Percentiles rank a stretch among this genome's conserved stretches.
Conservation (phyloP, 2,113 vertebrate species). For the Scomber colias region DNA sequence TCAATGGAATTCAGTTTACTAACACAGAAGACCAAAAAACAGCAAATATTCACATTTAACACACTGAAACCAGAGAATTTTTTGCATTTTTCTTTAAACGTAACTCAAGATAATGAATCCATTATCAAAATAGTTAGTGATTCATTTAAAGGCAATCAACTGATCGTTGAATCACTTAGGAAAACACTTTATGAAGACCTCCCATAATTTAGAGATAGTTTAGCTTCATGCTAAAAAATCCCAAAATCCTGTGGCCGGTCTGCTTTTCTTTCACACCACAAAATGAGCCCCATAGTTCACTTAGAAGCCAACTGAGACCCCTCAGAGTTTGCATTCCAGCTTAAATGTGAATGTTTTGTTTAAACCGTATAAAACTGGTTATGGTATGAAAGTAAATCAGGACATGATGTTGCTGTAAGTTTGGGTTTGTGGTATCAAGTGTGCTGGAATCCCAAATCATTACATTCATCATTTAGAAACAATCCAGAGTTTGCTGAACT, state of each 20-base stretch:
- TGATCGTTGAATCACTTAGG: neutral
- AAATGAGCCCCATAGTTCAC: neutral
- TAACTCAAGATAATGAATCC: no score
- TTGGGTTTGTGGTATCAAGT: slow-evolving; percentile 11
- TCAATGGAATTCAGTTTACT: no score
- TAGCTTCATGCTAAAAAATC: neutral
- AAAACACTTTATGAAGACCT: neutral
- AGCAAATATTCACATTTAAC: no score
- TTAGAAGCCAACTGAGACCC: neutral
- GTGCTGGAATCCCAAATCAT: slow-evolving; percentile 1
- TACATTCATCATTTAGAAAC: slow-evolving; percentile 23
- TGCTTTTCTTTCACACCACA: neutral
- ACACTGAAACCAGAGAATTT: no score
- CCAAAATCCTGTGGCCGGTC: slow-evolving; percentile 4
- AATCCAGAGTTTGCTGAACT: slow-evolving; percentile 4
- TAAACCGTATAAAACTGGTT: neutral
- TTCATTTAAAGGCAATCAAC: no score
- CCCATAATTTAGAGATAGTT: slow-evolving; percentile 1
- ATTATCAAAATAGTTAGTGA: no score
- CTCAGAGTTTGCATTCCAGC: neutral
- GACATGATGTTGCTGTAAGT: neutral
- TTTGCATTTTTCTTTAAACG: no score
- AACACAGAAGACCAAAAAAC: no score
- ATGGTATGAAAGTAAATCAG: neutral
- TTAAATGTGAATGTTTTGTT: neutral